Evolutionary conservation across 2,113 vertebrate species (phyloP).

Genomic region (Aphelocoma coerulescens): DNA sequence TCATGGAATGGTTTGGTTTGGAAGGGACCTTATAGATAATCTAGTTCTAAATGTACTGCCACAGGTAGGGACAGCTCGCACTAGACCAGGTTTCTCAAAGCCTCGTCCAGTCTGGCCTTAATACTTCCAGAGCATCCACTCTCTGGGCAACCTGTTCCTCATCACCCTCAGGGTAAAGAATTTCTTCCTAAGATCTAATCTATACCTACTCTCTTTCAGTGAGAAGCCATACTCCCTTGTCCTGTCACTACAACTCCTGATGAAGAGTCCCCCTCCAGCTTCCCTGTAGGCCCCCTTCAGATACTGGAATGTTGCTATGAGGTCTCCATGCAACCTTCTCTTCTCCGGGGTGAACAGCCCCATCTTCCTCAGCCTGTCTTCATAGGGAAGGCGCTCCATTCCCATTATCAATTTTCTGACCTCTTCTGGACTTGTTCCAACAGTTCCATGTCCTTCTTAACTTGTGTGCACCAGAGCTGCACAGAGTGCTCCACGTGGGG

Average conservation of each 20-base stretch:
- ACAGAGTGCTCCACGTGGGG: accelerated
- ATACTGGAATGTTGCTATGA: background rate
- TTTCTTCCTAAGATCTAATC: background rate
- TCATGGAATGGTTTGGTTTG: background rate
- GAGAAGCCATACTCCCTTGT: background rate
- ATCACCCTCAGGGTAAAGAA: background rate
- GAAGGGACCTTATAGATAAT: background rate
- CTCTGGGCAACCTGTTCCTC: background rate
- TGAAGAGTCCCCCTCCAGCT: background rate
- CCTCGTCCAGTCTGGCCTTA: background rate
- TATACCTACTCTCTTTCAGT: no score
- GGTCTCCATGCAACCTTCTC: background rate
- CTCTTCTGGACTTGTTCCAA: background rate
- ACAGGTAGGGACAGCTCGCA: background rate
- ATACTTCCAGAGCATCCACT: no score
- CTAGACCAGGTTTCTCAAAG: background rate
- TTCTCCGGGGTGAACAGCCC: background rate
- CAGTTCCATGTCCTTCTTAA: background rate
- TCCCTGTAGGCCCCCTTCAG: background rate
- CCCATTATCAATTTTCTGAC: background rate
- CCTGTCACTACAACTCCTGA: background rate
- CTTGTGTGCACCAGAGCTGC: no score
- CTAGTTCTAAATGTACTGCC: background rate
- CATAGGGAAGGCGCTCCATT: background rate
- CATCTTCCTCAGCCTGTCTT: no score